These are phyloP conservation scores for Astropecten irregularis DNA, from an alignment of 53 echinoderm and acorn worm species.

Conservation along the genomic window DNA sequence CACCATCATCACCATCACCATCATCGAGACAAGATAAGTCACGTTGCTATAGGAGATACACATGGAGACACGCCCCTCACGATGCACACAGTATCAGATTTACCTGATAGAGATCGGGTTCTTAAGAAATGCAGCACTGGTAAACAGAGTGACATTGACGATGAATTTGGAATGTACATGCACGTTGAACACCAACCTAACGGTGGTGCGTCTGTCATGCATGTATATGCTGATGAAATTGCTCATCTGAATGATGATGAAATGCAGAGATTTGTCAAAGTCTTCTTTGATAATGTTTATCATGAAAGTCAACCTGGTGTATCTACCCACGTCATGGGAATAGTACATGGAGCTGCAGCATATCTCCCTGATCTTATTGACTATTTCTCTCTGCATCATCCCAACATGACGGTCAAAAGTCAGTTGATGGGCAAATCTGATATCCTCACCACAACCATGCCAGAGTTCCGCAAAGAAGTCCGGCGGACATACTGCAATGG, in stretches of 20 bases:
- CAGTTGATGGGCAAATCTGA: constrained; percentile 95
- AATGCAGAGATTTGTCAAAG: constrained; percentile 78
- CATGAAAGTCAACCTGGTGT: constrained; percentile 79
- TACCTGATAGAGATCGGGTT: constrained; percentile 25
- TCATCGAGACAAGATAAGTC: constrained; percentile 57
- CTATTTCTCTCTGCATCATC: constrained; percentile 78
- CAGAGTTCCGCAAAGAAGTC: constrained; percentile 80
- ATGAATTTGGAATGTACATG: constrained; percentile 81
- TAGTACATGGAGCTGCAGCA: constrained; percentile 83
- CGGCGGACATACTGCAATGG: constrained; percentile 83
- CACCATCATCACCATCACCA: constrained; percentile 72
- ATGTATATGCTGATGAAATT: constrained; percentile 92
- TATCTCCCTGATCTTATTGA: constrained; percentile 83
- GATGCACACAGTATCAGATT: background rate
- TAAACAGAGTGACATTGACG: background rate
- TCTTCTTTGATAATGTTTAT: constrained; percentile 77
- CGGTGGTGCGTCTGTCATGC: constrained; percentile 92
- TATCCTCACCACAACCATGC: constrained; percentile 88
- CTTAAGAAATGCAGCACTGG: constrained; percentile 34
- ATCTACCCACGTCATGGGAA: constrained; percentile 86
- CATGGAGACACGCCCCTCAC: background rate
- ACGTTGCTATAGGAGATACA: background rate
- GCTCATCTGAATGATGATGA: constrained; percentile 76
- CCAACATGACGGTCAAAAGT: constrained; percentile 82
- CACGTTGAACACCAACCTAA: constrained; percentile 91